Conservation (phyloP, 2,797 vertebrate genomes). For the Buphagus erythrorhynchus region DNA sequence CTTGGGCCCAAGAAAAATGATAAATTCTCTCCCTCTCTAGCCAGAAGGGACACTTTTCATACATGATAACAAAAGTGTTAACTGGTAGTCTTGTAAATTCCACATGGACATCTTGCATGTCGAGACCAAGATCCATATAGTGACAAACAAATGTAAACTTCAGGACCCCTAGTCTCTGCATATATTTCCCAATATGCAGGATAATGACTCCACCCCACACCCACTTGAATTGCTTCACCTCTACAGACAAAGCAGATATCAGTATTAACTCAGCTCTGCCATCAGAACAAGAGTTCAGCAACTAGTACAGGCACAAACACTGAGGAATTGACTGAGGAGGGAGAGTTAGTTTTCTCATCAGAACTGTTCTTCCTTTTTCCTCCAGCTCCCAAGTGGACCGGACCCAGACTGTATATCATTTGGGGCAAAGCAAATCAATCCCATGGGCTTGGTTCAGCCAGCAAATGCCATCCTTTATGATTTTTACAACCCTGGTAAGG, state of each 20-base stretch:
- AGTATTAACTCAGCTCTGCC: not conserved
- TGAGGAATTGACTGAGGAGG: not conserved
- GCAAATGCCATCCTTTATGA: constrained; percentile 76
- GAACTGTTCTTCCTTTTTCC: not conserved
- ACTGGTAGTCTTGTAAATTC: not conserved
- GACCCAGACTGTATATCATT: constrained; percentile 67
- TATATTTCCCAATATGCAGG: not conserved
- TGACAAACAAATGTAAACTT: not conserved
- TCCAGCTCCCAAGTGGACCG: constrained; percentile 12
- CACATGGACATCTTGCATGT: not conserved
- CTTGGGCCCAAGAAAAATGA: not conserved
- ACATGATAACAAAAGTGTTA: not conserved
- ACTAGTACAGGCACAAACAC: not conserved
- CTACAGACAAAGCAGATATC: not conserved
- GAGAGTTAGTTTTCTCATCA: not conserved
- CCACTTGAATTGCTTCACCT: not conserved
- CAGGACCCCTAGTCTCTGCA: not conserved
- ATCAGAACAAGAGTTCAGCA: not conserved
- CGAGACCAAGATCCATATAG: not conserved
- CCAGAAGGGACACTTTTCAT: not conserved
- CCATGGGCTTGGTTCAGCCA: constrained; percentile 78
- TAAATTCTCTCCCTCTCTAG: not conserved
- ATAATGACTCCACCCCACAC: not conserved
- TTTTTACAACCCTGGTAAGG: constrained; percentile 78
- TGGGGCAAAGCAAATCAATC: constrained; percentile 72